Evolutionary conservation across 2,888 invertebrate genomes (phyloP).

Genomic region (Microctonus brassicae): DNA sequence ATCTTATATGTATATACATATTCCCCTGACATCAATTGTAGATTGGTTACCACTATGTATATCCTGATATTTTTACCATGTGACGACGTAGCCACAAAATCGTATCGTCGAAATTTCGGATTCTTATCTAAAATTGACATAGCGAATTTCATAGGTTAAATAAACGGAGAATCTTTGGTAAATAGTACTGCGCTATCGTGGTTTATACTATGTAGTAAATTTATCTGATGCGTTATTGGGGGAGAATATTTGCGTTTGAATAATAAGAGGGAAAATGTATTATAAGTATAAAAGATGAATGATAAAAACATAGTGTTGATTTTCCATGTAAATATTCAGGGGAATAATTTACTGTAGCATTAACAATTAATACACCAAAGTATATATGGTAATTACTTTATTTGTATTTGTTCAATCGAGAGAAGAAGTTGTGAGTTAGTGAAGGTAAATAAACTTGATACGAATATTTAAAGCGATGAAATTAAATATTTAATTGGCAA

Average conservation of each 20-base stretch:
- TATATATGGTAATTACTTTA: too few relatives aligned
- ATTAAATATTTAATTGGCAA: too few relatives aligned
- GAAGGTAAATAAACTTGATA: too few relatives aligned
- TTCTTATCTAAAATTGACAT: conserved; percentile 31
- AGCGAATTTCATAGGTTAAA: conserved; percentile 14
- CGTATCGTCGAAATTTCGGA: conserved; percentile 8
- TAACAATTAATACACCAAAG: not conserved
- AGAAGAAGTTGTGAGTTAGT: too few relatives aligned
- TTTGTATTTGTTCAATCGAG: too few relatives aligned
- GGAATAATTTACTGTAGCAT: not conserved
- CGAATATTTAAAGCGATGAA: too few relatives aligned
- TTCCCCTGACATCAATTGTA: conserved; percentile 26
- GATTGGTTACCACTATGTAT: conserved; percentile 4
- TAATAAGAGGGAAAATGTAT: too few relatives aligned
- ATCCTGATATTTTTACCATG: not conserved
- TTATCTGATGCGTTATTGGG: conserved; percentile 13
- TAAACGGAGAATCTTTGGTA: conserved; percentile 15
- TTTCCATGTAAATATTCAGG: conserved; percentile 7
- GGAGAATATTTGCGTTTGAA: not conserved
- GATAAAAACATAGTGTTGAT: not conserved
- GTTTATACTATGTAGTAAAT: not conserved
- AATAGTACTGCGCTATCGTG: not conserved
- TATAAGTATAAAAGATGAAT: not conserved
- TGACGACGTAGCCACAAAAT: conserved; percentile 13
- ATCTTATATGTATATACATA: not conserved